Evolutionary conservation across 2,797 vertebrate species (phyloP).

Genomic region (Myotis vivesi): DNA sequence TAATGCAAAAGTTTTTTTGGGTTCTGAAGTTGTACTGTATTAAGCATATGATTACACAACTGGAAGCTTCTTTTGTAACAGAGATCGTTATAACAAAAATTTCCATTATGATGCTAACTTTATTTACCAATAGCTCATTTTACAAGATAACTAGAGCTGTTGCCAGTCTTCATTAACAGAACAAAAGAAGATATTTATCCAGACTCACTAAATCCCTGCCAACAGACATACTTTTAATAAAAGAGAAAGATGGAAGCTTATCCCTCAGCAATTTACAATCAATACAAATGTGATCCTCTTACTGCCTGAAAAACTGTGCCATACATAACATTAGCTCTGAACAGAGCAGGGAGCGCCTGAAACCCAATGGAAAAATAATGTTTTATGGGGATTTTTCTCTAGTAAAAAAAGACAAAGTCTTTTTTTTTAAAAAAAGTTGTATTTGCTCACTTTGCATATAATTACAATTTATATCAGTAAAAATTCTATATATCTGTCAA

Average conservation of each 20-base stretch:
- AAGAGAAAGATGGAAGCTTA: slow-evolving; percentile 56
- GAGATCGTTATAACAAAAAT: slow-evolving; percentile 75
- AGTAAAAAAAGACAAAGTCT: neutral
- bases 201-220: slow-evolving; percentile 56
- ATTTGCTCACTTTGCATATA: slow-evolving; percentile 26
- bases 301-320: neutral
- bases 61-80: slow-evolving; percentile 63
- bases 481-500: slow-evolving; percentile 14
- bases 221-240: slow-evolving; percentile 51
- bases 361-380: neutral
- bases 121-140: slow-evolving; percentile 77
- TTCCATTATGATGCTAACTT: slow-evolving; percentile 75
- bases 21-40: slow-evolving; percentile 44
- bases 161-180: slow-evolving; percentile 54
- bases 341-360: neutral
- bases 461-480: neutral
- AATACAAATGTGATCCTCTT: neutral
- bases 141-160: slow-evolving; percentile 66
- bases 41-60: slow-evolving; percentile 66
- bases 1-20: slow-evolving; percentile 69
- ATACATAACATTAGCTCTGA: neutral
- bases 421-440: neutral
- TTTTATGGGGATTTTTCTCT: neutral
- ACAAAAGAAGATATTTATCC: slow-evolving; percentile 18
- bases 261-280: slow-evolving; percentile 29